A percentile compares a stretch with the other conserved stretches of the same genome.
Evolutionary conservation across 1,140 invertebrate genomes (phyloP).

Genomic region (Neodiprion lecontei): DNA sequence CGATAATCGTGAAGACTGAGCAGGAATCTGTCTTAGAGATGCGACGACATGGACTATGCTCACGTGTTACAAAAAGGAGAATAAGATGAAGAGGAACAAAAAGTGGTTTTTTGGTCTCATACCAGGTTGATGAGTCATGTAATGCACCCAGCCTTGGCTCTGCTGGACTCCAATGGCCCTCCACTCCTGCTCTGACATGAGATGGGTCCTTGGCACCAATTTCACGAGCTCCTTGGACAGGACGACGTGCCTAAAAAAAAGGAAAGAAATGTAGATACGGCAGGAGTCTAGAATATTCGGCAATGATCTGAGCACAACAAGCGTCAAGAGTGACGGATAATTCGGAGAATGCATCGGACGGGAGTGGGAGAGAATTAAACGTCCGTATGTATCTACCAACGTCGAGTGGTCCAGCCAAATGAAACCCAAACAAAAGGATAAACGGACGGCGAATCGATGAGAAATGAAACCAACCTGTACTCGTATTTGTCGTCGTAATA

Average conservation of each 20-base stretch:
- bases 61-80: not conserved
- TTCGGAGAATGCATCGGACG: too few species aligned
- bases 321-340: too few species aligned
- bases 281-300: too few species aligned
- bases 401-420: too few species aligned
- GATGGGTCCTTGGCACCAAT: conserved; percentile 85
- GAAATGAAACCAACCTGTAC: conserved; percentile 73
- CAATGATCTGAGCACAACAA: too few species aligned
- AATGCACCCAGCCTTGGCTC: conserved; percentile 94
- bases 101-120: conserved; percentile 30
- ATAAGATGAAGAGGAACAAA: not conserved
- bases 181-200: conserved; percentile 94
- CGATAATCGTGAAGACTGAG: too few species aligned
- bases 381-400: too few species aligned
- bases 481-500: conserved; percentile 88
- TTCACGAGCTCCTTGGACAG: conserved; percentile 91
- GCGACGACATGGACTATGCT: too few species aligned
- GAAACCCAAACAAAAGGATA: conserved; percentile 10
- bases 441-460: not conserved
- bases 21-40: too few species aligned
- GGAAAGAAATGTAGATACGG: not conserved
- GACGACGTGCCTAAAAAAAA: conserved; percentile 83
- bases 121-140: conserved; percentile 93
- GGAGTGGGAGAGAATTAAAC: too few species aligned
- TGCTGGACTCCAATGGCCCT: conserved; percentile 91